These are phyloP conservation scores for Aythya baeri DNA, from an alignment of 2,113 vertebrate species.

Conservation along the genomic window DNA sequence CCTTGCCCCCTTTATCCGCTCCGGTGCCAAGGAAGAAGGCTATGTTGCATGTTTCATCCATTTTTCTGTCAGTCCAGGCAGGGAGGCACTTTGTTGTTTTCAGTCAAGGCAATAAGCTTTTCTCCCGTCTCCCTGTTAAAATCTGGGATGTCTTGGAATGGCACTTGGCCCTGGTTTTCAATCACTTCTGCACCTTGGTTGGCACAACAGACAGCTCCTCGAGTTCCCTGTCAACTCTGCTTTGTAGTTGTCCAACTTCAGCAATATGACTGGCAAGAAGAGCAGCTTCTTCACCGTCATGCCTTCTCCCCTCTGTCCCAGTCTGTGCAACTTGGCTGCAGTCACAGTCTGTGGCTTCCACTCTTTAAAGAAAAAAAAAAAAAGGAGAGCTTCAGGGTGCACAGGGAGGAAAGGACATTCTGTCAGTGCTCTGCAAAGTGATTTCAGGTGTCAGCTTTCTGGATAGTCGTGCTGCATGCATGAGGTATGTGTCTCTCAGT, in stretches of 20 bases:
- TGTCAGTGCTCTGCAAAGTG: fast-evolving
- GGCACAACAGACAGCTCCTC: fast-evolving
- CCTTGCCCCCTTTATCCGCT: background rate
- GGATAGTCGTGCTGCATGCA: background rate
- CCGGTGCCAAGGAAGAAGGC: background rate
- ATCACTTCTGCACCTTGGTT: background rate
- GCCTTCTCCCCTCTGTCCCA: background rate
- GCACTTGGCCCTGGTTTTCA: background rate
- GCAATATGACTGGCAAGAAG: background rate
- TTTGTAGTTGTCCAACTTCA: background rate
- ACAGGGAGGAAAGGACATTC: background rate
- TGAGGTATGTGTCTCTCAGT: background rate
- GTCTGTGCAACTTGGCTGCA: fast-evolving
- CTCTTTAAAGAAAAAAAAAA: background rate
- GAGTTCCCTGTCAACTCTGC: background rate
- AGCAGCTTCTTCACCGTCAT: background rate
- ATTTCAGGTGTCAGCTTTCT: background rate
- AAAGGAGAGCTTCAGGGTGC: background rate
- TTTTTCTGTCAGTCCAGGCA: background rate
- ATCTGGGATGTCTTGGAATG: background rate
- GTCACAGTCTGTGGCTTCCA: background rate
- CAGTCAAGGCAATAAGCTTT: background rate
- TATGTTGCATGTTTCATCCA: background rate
- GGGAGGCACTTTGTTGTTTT: background rate
- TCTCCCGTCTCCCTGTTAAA: background rate